These are phyloP conservation scores for Tylochromis polylepis DNA, from an alignment of 2,113 vertebrate species.

Conservation along the genomic window DNA sequence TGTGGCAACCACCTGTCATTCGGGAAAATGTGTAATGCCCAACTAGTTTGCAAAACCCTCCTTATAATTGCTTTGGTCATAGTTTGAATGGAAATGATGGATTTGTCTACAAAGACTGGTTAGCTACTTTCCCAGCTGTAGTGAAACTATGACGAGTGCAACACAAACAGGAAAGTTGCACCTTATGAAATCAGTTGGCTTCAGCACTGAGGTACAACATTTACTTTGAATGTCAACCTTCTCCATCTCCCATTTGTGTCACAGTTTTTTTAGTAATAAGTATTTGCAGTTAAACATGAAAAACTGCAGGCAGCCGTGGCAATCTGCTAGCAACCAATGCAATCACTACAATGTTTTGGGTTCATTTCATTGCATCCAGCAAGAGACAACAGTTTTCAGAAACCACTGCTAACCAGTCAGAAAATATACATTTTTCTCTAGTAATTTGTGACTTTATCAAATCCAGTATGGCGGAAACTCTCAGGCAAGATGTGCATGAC, in stretches of 20 bases:
- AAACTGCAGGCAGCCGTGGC: no score
- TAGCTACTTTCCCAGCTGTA: rapidly evolving
- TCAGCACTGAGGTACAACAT: no score
- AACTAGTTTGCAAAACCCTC: not conserved
- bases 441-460: not conserved
- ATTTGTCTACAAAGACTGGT: not conserved
- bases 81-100: rapidly evolving
- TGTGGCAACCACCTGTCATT: not conserved
- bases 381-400: not conserved
- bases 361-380: no score
- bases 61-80: no score
- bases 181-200: no score
- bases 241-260: no score
- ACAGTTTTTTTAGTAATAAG: no score
- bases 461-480: not conserved
- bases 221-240: no score
- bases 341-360: no score
- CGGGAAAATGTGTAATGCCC: not conserved
- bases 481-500: not conserved
- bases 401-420: not conserved
- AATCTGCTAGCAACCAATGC: no score
- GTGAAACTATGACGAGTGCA: not conserved
- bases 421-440: not conserved
- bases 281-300: no score
- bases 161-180: not conserved